phyloP scores from a whole-genome alignment of 2,113 vertebrate species.

The Saimiri boliviensis region DNA sequence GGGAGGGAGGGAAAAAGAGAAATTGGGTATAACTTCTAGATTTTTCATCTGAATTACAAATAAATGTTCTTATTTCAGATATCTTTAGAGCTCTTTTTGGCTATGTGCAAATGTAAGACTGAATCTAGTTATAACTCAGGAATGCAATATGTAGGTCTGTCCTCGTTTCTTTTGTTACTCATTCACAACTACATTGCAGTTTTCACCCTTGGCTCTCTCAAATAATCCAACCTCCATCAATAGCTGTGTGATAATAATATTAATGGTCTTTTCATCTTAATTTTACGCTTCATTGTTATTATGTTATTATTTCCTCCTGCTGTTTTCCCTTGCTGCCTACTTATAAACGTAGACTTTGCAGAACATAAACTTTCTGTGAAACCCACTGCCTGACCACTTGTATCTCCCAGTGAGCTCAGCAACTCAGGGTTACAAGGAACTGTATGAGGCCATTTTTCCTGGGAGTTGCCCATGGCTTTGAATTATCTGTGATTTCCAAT shows the following conservation, averaged over 20 bases:
- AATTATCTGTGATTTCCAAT: conserved; percentile 59
- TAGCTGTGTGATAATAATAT: background rate
- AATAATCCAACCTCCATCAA: background rate
- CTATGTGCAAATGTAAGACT: background rate
- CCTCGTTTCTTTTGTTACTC: conserved; percentile 9
- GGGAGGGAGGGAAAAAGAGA: background rate
- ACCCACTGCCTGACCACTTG: background rate
- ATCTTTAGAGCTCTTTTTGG: background rate
- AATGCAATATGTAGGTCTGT: background rate
- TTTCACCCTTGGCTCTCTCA: conserved; percentile 13
- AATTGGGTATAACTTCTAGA: background rate
- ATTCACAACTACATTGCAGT: background rate
- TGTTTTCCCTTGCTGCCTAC: conserved; percentile 31
- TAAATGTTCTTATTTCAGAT: background rate
- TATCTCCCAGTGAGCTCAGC: conserved; percentile 15
- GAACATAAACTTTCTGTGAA: conserved; percentile 35
- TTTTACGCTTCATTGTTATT: conserved; percentile 7
- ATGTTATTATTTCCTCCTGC: conserved; percentile 29
- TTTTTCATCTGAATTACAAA: background rate
- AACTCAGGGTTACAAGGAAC: conserved; percentile 4
- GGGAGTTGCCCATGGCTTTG: conserved; percentile 18
- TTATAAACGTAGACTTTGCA: conserved; percentile 27
- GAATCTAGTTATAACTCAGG: background rate
- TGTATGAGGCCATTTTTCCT: conserved; percentile 27
- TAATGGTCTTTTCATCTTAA: conserved; percentile 20